phyloP scores from a whole-genome alignment of 2,113 vertebrate genomes.

The Abramis brama region DNA sequence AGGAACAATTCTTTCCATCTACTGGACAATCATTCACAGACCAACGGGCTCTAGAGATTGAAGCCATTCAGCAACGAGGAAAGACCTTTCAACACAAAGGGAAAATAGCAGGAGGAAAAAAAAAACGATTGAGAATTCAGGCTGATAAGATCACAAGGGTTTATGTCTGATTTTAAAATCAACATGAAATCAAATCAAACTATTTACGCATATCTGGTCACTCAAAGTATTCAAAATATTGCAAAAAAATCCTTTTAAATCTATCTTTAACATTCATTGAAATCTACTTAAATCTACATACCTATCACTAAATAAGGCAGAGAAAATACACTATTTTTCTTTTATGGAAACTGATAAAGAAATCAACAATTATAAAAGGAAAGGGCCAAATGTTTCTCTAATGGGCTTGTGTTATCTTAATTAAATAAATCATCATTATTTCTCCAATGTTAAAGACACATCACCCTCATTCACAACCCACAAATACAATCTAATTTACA shows the following conservation, averaged over 20 bases:
- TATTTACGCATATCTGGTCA: not conserved
- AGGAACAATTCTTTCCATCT: not conserved
- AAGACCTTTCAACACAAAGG: not conserved
- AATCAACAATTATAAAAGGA: not conserved
- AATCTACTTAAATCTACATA: not conserved
- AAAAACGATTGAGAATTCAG: not conserved
- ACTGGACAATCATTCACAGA: not conserved
- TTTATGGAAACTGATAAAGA: not conserved
- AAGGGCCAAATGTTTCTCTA: not conserved
- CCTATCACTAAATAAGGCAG: not conserved
- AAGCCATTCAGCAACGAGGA: not conserved
- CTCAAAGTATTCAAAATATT: not conserved
- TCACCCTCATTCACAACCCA: conserved; percentile 8
- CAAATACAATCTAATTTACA: not conserved
- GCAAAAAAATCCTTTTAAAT: not conserved
- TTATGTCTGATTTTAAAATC: not conserved
- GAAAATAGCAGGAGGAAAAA: not conserved
- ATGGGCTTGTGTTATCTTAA: not conserved
- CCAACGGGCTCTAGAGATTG: not conserved
- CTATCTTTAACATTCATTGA: not conserved
- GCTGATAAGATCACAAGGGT: not conserved
- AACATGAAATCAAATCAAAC: not conserved
- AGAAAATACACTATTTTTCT: not conserved
- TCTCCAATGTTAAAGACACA: not conserved
- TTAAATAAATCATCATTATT: conserved; percentile 10